Conservation (phyloP, 2,113 vertebrate genomes). For the Rhinoderma darwinii region DNA sequence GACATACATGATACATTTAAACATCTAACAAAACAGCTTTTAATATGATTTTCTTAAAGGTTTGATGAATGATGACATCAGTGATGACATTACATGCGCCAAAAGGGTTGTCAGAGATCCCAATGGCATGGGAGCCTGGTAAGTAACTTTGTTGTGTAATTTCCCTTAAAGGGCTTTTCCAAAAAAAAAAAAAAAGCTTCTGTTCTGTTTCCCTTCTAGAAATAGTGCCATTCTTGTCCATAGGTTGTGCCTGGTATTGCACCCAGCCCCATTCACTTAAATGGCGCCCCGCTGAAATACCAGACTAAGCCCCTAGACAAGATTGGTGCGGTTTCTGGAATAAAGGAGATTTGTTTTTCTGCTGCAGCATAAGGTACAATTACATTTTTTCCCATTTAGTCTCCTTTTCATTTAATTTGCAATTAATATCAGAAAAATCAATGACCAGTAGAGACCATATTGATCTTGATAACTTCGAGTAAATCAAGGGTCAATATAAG, state of each 20-base stretch:
- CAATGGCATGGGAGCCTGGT: slow-evolving; percentile 66
- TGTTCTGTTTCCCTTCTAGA: no score
- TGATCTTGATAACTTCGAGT: neutral
- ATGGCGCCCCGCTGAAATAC: no score
- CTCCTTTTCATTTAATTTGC: no score
- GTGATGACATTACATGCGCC: slow-evolving; percentile 61
- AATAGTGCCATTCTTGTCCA: no score
- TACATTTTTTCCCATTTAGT: neutral
- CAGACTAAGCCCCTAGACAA: no score
- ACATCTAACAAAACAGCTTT: neutral
- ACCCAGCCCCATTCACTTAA: no score
- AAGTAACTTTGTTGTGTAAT: slow-evolving; percentile 14
- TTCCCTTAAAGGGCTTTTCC: neutral
- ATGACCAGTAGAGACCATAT: no score
- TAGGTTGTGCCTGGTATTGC: no score
- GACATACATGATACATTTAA: neutral
- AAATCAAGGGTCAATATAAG: neutral
- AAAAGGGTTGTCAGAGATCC: slow-evolving; percentile 65
- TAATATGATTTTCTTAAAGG: slow-evolving; percentile 40
- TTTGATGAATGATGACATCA: slow-evolving; percentile 61
- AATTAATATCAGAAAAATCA: no score
- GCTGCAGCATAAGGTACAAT: neutral
- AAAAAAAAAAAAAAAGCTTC: neutral
- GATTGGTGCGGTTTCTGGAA: no score
- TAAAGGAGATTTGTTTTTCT: neutral